Base-by-base conservation (phyloP, 2,888 invertebrate genomes). In the Alentia gelatinosa region DNA sequence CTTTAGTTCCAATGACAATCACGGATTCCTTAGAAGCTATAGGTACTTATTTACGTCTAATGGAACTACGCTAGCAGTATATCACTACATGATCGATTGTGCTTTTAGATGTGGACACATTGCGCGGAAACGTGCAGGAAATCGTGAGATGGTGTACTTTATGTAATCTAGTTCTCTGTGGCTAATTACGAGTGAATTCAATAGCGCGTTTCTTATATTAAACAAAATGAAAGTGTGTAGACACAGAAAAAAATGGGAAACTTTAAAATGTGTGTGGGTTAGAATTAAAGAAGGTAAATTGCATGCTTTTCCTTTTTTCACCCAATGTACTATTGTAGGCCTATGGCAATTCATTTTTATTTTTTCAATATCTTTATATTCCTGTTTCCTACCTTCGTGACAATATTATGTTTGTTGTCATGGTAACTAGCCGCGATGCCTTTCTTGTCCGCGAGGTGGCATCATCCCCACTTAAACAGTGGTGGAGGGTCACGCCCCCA, bases 101-200 rank as follows among this genome's bases (percentile, higher is more conserved):
- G 79, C 79, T 79, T 79, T 33, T 79, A 79, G 79, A 79, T 79
- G 79, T 79, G 79, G 79, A 26, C 37, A 35, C 26, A n/a, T n/a
- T 79, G 37, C 39, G 23, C 39, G 35, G 79, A 79, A 79, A 39
- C 35, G 39, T 79, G 39, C 79, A 79, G 79, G 79, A 37, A 79
- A 4, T 19, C 79, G n/a, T 33, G 12, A 35, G 79, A n/a, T 79
- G 39, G 0, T 79, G 39, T 35, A 74, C 30, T 23, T 74, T 19
- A 39, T 37, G 19, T 37, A 7, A 79, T 37, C 33, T 30, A 68
- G 30, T 30, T 30, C 30, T 5, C 26, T 68, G 79, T 79, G 79
- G 79, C 39, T 79, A 35, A 79, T 39, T 5, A 35, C n/a, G 0
- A 37, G 9, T 79, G 37, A 30, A 35, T 79, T 23, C 35, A 23